Evolutionary conservation across 2,888 invertebrate species (phyloP), one percentile per base, ranked within the genome.

Genomic region (Pyrrhia umbra): DNA sequence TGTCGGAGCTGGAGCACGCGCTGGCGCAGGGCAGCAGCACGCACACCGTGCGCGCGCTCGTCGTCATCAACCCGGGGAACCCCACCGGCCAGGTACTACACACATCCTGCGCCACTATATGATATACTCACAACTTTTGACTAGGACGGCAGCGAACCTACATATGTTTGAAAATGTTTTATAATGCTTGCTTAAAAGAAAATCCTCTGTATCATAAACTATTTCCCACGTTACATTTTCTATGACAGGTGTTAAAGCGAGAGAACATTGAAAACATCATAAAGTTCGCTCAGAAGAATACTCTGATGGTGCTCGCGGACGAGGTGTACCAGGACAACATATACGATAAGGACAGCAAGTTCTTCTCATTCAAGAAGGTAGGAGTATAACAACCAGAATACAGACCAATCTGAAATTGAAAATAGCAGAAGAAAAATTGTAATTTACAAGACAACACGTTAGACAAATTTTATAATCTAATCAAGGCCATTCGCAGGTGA

Each of bases 321-420:
- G 99, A 99, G 92, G 98, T 98, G 45, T 99, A 99, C 88, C 99
- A 99, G 94, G 97, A 99, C 90, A 99, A 99, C 88, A 96, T 99
- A 13, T 99, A 99, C 91, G 98, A 97, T 0, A 95, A 97, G 76
- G 97, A 97, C 39, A 97, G 98, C 77, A 93, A 97, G 89, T 99
- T 99, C 95, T 96, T 96, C 93, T 98, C 99, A 0, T 99, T 99
- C 93, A 99, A 99, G 94, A 99, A 98, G 95, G 96, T 96, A 79
- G 68, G 66, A 56, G 3, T 52, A 50, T n/a, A 46, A 34, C 9
- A 34, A 34, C n/a, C 13, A 34, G n/a, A 30, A 10, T n/a, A 34
- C 34, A 1, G 34, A 34, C 34, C 34, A 5, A n/a, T 5, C 5
- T 34, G 13, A 3, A 34, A 5, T 3, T 34, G 13, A 34, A 23